A percentile compares a stretch with the other conserved stretches of the same genome.
These are phyloP conservation scores for Hirtodrosophila alboralis DNA, from an alignment of 2,888 invertebrate genomes.

Conservation along the genomic window DNA sequence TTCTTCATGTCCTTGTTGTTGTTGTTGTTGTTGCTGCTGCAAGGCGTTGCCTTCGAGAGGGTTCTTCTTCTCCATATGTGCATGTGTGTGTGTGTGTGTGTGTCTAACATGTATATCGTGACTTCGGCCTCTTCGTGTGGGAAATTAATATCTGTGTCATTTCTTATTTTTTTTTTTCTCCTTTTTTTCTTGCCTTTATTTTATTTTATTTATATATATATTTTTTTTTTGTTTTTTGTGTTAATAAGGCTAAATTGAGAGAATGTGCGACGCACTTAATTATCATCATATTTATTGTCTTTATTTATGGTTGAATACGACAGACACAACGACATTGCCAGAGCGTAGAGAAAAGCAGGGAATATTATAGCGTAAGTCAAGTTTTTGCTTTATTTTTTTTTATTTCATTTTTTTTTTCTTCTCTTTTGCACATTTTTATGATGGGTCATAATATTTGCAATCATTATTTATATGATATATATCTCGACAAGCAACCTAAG, in stretches of 20 bases:
- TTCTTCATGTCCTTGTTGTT: background rate
- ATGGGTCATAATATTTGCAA: constrained; percentile 55
- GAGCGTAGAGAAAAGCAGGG: constrained; percentile 10
- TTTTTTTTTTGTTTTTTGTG: constrained; percentile 57
- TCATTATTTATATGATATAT: constrained; percentile 54
- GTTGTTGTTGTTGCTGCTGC: constrained; percentile 8
- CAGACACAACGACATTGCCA: background rate
- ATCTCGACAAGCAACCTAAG: constrained; percentile 1
- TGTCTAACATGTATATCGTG: constrained; percentile 39
- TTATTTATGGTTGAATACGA: constrained; percentile 58
- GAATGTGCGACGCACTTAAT: constrained; percentile 79
- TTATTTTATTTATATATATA: too few relatives aligned
- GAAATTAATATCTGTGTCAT: constrained; percentile 79
- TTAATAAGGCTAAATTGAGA: constrained; percentile 81
- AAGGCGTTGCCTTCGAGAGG: constrained; percentile 13
- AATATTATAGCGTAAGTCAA: constrained; percentile 8
- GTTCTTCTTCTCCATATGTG: constrained; percentile 8
- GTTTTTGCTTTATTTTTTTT: constrained; percentile 13
- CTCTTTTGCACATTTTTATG: constrained; percentile 24
- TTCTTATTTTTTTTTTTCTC: constrained; percentile 30
- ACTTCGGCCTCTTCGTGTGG: constrained; percentile 54
- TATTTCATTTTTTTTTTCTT: constrained; percentile 12
- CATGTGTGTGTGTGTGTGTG: too few relatives aligned
- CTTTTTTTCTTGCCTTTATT: background rate
- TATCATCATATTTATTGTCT: constrained; percentile 80